Evolutionary conservation across 2,797 vertebrate species (phyloP).

Genomic region (Mus spretus): DNA sequence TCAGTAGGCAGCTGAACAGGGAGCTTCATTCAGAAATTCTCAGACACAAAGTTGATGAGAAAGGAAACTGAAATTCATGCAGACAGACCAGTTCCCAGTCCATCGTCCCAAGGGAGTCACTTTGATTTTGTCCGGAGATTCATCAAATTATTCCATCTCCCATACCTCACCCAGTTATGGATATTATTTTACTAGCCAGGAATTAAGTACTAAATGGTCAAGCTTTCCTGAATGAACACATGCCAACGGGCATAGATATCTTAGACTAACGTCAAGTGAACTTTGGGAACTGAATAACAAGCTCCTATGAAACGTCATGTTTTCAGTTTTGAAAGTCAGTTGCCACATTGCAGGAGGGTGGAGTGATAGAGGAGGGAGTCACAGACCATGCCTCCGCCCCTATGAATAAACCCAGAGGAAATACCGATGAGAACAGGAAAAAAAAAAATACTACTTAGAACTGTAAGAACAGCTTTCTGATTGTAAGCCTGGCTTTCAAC

Average conservation of each 20-base stretch:
- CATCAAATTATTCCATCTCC: slow-evolving; percentile 67
- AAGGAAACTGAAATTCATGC: slow-evolving; percentile 76
- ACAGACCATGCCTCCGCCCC: slow-evolving; percentile 55
- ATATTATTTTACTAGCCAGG: slow-evolving; percentile 71
- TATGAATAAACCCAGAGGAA: slow-evolving; percentile 73
- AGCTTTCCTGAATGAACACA: background rate
- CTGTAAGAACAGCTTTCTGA: slow-evolving; percentile 61
- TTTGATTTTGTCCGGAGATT: slow-evolving; percentile 64
- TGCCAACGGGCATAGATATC: slow-evolving; percentile 21
- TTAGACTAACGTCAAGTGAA: slow-evolving; percentile 61
- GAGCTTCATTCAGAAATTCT: slow-evolving; percentile 63
- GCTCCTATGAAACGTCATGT: slow-evolving; percentile 72
- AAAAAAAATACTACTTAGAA: slow-evolving; percentile 54
- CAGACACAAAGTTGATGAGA: slow-evolving; percentile 66
- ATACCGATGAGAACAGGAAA: slow-evolving; percentile 59
- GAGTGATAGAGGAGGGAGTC: slow-evolving; percentile 59
- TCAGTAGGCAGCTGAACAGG: slow-evolving; percentile 22
- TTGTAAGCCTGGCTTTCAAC: slow-evolving; percentile 22
- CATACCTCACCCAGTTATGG: slow-evolving; percentile 53
- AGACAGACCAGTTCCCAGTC: slow-evolving; percentile 39
- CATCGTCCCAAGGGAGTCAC: slow-evolving; percentile 43
- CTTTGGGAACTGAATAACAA: slow-evolving; percentile 64
- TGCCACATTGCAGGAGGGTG: slow-evolving; percentile 79
- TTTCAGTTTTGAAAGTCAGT: slow-evolving; percentile 75
- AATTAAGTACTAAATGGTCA: slow-evolving; percentile 67